Base-by-base conservation (phyloP, 2,888 invertebrate genomes). In the Venusia cambrica region DNA sequence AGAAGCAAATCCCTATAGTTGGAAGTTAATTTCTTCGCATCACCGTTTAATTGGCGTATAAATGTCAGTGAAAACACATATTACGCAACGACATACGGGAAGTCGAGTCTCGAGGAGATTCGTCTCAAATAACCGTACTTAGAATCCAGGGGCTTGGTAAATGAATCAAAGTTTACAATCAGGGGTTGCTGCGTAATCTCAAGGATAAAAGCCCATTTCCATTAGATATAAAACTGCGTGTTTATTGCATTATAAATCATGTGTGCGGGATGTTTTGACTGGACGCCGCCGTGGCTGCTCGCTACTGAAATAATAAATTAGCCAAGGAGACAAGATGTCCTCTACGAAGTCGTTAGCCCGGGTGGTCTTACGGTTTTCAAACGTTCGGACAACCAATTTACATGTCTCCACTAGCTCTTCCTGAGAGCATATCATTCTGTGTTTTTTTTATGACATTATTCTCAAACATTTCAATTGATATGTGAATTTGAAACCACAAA, bases 241-340 rank as follows among this genome's bases (percentile, higher is more conserved):
- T 87, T 84, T 84, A 85, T 79, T 70, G 68, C 80, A 67, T 56
- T 62, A 63, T 87, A 85, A 87, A 87, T 87, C 87, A 87, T 81
- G 54, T 51, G 41, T 47, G 70, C 72, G 79, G 83, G 79, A 78
- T 85, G 87, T 85, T 85, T 78, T 85, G 87, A 84, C 84, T 79
- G 65, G 40, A 38, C 27, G 34, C 60, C 56, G 61, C 68, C n/a
- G n/a, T n/a, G 66, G 66, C 59, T 60, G 68, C 56, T 57, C 43
- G 72, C 79, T 68, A 70, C 81, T 76, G 81, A 78, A 84, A 85
- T 81, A 83, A 83, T 87, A 85, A 83, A 85, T 84, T 80, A 75
- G 64, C 62, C 57, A 60, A 69, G 64, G 73, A 78, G 81, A 77
- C 75, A 67, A 64, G 65, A 60, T 72, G 73, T 73, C 70, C 73